Percentiles rank a stretch among this genome's conserved stretches.
Evolutionary conservation across 2,113 vertebrate species (phyloP).

Genomic region (Isurus oxyrinchus): DNA sequence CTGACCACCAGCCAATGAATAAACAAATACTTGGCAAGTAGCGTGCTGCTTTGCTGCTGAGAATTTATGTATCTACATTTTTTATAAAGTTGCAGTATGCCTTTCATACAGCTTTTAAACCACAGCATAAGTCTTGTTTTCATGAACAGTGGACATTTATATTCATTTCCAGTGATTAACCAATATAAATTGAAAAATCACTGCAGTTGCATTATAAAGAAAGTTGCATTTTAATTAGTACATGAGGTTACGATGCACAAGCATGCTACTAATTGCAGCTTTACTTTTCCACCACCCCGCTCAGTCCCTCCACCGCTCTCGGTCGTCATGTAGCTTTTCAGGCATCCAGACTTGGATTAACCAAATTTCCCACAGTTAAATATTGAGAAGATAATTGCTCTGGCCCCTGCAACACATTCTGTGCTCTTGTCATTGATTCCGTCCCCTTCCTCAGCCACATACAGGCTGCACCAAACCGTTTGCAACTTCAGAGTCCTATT

Average conservation of each 20-base stretch:
- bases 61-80: background rate
- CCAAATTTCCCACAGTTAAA: background rate
- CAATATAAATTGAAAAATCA: background rate
- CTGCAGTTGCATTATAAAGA: background rate
- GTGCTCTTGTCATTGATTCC: background rate
- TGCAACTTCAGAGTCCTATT: background rate
- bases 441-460: background rate
- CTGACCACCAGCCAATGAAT: constrained; percentile 19
- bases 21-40: background rate
- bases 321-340: background rate
- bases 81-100: background rate
- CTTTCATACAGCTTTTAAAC: background rate
- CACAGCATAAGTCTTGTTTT: background rate
- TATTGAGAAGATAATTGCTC: background rate
- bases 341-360: background rate
- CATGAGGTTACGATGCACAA: background rate
- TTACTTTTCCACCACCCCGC: background rate
- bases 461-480: background rate
- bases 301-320: background rate
- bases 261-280: background rate
- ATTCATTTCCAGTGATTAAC: background rate
- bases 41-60: background rate
- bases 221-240: background rate
- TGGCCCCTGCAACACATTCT: background rate
- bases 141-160: background rate